phyloP scores from a whole-genome alignment of 1,140 invertebrate genomes.

The Grapholita molesta region DNA sequence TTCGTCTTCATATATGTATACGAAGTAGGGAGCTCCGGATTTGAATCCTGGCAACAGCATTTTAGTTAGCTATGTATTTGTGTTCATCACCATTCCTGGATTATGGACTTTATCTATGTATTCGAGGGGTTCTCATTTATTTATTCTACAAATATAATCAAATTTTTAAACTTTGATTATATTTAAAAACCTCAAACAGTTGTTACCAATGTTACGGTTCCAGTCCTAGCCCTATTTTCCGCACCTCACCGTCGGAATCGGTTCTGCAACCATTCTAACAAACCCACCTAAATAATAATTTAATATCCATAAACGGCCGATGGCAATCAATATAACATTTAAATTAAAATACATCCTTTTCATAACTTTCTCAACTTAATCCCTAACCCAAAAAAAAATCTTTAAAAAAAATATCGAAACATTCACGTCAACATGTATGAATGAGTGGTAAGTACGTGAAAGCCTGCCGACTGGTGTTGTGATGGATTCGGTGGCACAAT shows the following conservation, averaged over 20 bases:
- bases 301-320: neutral
- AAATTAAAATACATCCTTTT: neutral
- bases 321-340: neutral
- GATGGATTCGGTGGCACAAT: slow-evolving; percentile 41
- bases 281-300: neutral
- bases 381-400: neutral
- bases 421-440: slow-evolving; percentile 4
- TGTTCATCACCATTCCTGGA: too few species aligned
- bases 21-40: neutral
- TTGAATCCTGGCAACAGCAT: too few species aligned
- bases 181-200: too few species aligned
- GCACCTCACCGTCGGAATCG: too few species aligned
- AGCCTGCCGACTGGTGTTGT: slow-evolving; percentile 41
- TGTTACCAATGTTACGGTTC: too few species aligned
- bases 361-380: neutral
- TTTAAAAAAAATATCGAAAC: neutral
- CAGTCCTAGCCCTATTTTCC: too few species aligned
- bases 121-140: too few species aligned
- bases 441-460: slow-evolving; percentile 19
- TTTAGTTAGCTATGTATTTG: too few species aligned
- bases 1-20: too few species aligned
- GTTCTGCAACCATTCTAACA: neutral
- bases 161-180: too few species aligned
- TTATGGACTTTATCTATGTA: too few species aligned
- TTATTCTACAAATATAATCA: too few species aligned